Base-by-base conservation (phyloP, 1,140 invertebrate genomes). In the Drosophila insularis region DNA sequence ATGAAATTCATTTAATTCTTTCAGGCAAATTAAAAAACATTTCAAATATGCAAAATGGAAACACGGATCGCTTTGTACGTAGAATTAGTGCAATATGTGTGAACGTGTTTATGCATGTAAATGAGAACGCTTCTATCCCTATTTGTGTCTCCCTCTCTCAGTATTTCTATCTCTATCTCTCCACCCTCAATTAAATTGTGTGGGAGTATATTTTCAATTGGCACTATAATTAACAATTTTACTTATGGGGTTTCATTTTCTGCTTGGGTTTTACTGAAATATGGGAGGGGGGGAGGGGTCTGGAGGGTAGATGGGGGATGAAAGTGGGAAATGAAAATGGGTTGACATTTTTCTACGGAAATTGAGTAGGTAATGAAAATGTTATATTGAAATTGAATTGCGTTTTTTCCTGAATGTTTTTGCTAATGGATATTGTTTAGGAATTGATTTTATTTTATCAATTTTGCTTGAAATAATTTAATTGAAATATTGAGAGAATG, bases 221-320 rank as follows among this genome's bases (percentile, higher is more conserved):
- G 58, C 66, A 80, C 69, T 82, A 79, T 80, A 86, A 86, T 87
- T 82, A 82, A 89, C 79, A 69, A 82, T 87, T 79, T 79, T 62
- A 50, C 43, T 50, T 50, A 68, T 76, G 69, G 53, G 69, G 78
- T 68, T 69, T 76, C 50, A 55, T 39, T 65, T 35, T 63, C 50
- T 46, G 46, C 65, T 17, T 68, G 10, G 7, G 37, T 53, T 64
- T 40, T 8, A 21, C 46, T 50, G 17, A n/a, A 32, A n/a, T 0
- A 21, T 14, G 27, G 17, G 8, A 17, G 46, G 65, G 0, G 7
- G 53, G 31, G 32, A 64, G 39, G 39, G 39, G 10, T 39, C 7
- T 3, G 11, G n/a, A 4, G n/a, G n/a, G 13, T 14, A 6, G 4
- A 13, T 13, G 40, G n/a, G 39, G 27, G 27, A 27, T 40, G n/a